Evolutionary conservation across 2,797 vertebrate genomes (phyloP).

Genomic region (Acridotheres tristis): DNA sequence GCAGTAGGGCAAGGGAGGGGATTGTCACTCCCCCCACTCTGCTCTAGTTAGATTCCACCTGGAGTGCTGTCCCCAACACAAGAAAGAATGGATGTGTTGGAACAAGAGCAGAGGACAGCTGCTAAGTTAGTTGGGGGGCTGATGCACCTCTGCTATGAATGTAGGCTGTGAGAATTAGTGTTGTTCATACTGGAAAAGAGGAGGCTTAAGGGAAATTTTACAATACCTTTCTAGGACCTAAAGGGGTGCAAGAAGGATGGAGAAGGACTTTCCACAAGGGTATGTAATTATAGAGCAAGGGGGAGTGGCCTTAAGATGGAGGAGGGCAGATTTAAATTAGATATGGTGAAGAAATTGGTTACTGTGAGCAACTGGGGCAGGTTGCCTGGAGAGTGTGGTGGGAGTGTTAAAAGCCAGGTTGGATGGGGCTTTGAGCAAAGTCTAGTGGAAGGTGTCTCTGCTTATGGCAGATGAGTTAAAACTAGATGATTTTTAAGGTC

Average conservation of each 20-base stretch:
- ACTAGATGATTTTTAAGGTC: not conserved
- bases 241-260: too few species aligned
- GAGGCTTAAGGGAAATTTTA: not conserved
- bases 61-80: not conserved
- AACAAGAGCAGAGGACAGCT: not conserved
- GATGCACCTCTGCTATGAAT: not conserved
- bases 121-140: not conserved
- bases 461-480: not conserved
- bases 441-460: not conserved
- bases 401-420: not conserved
- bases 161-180: not conserved
- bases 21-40: not conserved
- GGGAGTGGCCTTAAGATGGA: not conserved
- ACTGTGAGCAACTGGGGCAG: not conserved
- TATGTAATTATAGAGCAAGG: not conserved
- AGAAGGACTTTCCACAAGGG: not conserved
- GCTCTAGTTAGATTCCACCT: not conserved
- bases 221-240: not conserved
- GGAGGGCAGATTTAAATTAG: not conserved
- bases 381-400: not conserved
- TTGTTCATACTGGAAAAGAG: not conserved
- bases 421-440: not conserved
- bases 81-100: not conserved
- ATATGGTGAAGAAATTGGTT: not conserved
- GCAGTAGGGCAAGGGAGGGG: rapidly evolving